Conservation (phyloP, 2,888 invertebrate species). For the Emmelina monodactyla region DNA sequence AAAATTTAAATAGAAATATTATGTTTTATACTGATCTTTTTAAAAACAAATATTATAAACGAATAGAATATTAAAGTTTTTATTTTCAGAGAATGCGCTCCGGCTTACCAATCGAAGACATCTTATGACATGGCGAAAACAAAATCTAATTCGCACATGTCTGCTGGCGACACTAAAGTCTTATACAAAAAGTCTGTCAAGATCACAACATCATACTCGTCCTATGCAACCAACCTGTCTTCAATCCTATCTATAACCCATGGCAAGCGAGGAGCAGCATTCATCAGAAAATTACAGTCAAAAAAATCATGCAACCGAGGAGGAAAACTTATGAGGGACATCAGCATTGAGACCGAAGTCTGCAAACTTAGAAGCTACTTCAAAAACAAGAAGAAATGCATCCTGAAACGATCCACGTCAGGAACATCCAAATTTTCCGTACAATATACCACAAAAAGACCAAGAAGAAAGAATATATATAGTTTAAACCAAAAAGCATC, state of each 20-base stretch:
- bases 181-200: conserved; percentile 37
- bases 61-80: conserved; percentile 46
- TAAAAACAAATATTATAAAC: no score
- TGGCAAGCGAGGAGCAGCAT: no score
- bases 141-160: no score
- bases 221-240: not conserved
- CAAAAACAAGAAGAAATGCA: no score
- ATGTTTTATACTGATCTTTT: no score
- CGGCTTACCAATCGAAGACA: not conserved
- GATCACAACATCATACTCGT: conserved; percentile 25
- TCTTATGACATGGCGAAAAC: not conserved
- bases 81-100: conserved; percentile 39
- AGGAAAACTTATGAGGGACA: conserved; percentile 33
- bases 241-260: no score
- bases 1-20: no score
- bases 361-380: conserved; percentile 37
- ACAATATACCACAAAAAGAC: no score
- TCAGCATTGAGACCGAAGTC: conserved; percentile 44
- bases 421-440: no score
- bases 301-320: conserved; percentile 22
- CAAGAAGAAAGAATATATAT: not conserved
- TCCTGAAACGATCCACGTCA: no score
- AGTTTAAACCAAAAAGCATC: not conserved
- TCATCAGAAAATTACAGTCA: conserved; percentile 26
- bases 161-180: conserved; percentile 24